These are phyloP conservation scores for Pandion haliaetus DNA, from an alignment of 2,113 vertebrate genomes.

Conservation along the genomic window DNA sequence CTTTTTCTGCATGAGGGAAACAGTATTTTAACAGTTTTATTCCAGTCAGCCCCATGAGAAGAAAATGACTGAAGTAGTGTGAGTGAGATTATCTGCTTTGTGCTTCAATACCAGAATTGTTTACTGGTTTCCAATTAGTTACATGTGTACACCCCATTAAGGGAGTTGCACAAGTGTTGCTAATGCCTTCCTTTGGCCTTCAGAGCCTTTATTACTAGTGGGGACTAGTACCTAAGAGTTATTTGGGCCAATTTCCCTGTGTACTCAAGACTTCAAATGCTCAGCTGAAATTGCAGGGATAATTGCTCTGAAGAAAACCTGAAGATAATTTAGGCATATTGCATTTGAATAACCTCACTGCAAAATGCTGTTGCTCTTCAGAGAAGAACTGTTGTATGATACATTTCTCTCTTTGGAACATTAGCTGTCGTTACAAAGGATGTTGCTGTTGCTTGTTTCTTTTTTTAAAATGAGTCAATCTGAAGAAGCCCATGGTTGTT, in stretches of 20 bases:
- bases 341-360: neutral
- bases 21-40: constrained; percentile 61
- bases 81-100: constrained; percentile 65
- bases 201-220: neutral
- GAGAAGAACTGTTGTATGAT: neutral
- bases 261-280: constrained; percentile 22
- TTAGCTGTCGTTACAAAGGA: constrained; percentile 1
- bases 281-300: neutral
- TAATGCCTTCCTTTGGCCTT: constrained; percentile 27
- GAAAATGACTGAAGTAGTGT: constrained; percentile 52
- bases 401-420: neutral
- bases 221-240: neutral
- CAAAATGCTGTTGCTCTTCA: neutral
- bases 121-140: constrained; percentile 57
- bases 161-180: neutral
- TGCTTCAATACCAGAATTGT: constrained; percentile 52
- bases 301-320: neutral
- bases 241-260: constrained; percentile 27
- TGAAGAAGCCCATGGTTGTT: neutral
- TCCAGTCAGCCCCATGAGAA: constrained; percentile 53
- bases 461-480: constrained; percentile 37
- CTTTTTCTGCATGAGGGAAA: constrained; percentile 63
- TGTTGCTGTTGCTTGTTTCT: constrained; percentile 15
- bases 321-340: neutral
- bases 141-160: neutral